These are phyloP conservation scores for Parazoanthus darwini DNA, from an alignment of 92 coral and sea anemone genomes.

Conservation along the genomic window DNA sequence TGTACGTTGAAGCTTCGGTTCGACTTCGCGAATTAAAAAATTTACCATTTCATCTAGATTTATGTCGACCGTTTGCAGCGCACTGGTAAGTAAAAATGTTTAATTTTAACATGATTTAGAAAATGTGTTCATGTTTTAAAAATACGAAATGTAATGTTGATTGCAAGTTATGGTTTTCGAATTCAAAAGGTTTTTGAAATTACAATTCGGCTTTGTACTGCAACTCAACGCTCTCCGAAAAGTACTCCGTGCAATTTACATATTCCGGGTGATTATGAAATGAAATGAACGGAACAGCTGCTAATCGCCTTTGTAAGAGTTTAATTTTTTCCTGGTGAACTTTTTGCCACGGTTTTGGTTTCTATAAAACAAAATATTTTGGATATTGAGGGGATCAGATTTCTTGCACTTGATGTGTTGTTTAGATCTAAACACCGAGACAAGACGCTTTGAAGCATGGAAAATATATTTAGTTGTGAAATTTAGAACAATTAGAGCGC, in stretches of 20 bases:
- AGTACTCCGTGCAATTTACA: constrained; percentile 26
- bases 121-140: neutral
- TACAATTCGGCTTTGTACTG: neutral
- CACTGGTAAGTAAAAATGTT: constrained; percentile 84
- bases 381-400: neutral
- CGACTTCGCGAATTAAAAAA: constrained; percentile 94
- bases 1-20: constrained; percentile 96
- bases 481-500: constrained; percentile 1
- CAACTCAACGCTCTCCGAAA: neutral
- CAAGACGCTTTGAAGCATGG: neutral
- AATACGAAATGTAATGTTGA: constrained; percentile 10
- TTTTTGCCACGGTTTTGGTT: neutral
- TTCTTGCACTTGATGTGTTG: neutral
- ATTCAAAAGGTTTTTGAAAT: constrained; percentile 5
- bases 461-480: constrained; percentile 13
- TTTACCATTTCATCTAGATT: constrained; percentile 94
- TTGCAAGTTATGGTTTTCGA: neutral
- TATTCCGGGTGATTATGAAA: constrained; percentile 30
- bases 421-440: neutral
- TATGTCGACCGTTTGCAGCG: constrained; percentile 99
- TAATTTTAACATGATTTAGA: neutral
- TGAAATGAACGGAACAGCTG: constrained; percentile 24
- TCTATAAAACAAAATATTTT: neutral
- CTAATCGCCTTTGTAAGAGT: neutral
- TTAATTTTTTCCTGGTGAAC: neutral